Percentiles rank a stretch among this genome's conserved stretches.
Conservation (phyloP, 1,140 invertebrate genomes). For the Brachionus rotundiformis region DNA sequence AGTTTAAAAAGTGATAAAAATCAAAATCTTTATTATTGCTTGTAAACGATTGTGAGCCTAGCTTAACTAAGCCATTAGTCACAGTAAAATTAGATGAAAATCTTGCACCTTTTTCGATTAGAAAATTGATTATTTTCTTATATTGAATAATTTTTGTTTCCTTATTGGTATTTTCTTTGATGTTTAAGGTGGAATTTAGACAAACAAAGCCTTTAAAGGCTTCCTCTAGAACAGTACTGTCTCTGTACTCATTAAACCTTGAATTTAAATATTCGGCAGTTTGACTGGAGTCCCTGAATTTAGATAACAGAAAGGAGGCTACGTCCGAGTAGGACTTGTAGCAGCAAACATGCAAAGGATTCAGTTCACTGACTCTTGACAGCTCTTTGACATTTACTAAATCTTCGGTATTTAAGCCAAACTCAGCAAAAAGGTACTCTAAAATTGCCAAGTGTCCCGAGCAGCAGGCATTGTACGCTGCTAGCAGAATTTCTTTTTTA, state of each 20-base stretch:
- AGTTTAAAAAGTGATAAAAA: conserved; percentile 31
- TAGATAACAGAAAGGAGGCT: neutral
- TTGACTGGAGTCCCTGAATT: neutral
- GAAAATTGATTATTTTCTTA: conserved; percentile 34
- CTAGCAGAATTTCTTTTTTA: neutral
- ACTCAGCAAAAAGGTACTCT: neutral
- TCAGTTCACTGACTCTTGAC: conserved; percentile 6
- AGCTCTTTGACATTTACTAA: neutral
- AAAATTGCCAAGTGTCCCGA: neutral
- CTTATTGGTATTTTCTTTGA: neutral
- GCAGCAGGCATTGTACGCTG: conserved; percentile 6
- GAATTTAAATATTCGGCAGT: neutral
- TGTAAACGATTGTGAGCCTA: neutral
- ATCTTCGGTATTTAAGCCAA: neutral
- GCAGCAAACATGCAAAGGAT: conserved; percentile 20
- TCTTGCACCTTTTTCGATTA: conserved; percentile 33
- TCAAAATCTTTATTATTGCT: neutral
- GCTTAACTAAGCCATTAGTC: neutral
- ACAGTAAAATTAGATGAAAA: conserved; percentile 15
- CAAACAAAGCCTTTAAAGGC: conserved; percentile 36
- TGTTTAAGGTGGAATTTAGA: neutral
- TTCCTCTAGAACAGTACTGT: conserved; percentile 17
- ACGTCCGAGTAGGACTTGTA: neutral
- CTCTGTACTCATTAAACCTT: conserved; percentile 6
- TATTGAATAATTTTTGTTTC: conserved; percentile 18